Evolutionary conservation across 35 echinoderm and acorn worm species (phyloP), one percentile per base, ranked within the genome.

Genomic region (Acanthaster planci): DNA sequence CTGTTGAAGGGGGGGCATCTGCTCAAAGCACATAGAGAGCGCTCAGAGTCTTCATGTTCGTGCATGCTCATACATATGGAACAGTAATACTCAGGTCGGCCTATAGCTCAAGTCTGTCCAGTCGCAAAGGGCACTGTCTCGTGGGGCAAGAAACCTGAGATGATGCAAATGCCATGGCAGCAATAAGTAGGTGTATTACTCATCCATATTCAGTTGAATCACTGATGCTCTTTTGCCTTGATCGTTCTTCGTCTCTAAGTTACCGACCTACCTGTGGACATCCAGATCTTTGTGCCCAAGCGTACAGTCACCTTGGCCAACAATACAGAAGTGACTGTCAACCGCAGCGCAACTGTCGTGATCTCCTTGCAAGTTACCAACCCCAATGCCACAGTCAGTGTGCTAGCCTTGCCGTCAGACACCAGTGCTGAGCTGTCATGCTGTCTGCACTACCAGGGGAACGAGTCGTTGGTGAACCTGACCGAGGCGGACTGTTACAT

Each of bases 231-330:
- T 6, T 30, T 72, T 72, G 64, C 8, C 8, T 27, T 8, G 5
- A 4, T 30, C 16, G 38, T 19, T 47, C 17, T 80, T 38, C 39
- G 27, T 47, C 1, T 38, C 16, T 29, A 27, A 42, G 40, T 57
- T 78, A 16, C 1, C 38, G 17, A 84, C 19, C n/a, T 84, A 60
- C 38, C 35, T 10, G 8, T 27, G 0, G 22, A 14, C 23, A 72
- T 72, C 64, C 64, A 72, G 64, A 72, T 72, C 26, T 72, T 72
- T 72, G 64, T 72, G 5, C 64, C 64, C 18, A 72, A 60, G 82
- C 51, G 32, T 34, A 83, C 53, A 2, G 16, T 37, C 17, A 21
- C 34, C 21, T 21, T 1, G 27, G 23, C 26, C 53, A 84, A 84
- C 54, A 58, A 84, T 39, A 67, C 51, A 10, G 16, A 36, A n/a